Percentiles rank a stretch among this genome's conserved stretches.
phyloP scores from a whole-genome alignment of 1,140 invertebrate genomes.

The Drosophila azteca region DNA sequence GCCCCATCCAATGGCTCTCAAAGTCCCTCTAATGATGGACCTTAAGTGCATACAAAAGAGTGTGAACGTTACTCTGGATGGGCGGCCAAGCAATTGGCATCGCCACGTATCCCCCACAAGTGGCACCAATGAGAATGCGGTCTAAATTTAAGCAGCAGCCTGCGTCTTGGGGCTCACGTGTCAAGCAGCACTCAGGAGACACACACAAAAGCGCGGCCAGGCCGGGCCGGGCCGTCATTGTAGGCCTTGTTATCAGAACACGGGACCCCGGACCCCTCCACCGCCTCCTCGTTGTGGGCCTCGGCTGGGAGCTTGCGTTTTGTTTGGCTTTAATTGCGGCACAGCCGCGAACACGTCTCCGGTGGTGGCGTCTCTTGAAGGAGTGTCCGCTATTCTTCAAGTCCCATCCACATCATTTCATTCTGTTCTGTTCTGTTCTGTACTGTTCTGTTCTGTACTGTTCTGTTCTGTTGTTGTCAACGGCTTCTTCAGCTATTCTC shows the following conservation, averaged over 20 bases:
- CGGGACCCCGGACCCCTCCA: too few relatives aligned
- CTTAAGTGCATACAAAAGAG: too few relatives aligned
- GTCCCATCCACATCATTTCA: slow-evolving; percentile 8
- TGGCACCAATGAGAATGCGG: too few relatives aligned
- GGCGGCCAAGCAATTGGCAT: too few relatives aligned
- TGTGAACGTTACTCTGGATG: too few relatives aligned
- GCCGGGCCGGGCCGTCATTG: background rate
- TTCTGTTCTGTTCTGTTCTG: slow-evolving; percentile 43
- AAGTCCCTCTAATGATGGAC: too few relatives aligned
- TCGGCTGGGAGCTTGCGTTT: slow-evolving; percentile 20
- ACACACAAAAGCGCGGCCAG: background rate
- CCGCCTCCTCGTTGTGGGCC: background rate
- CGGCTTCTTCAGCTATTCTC: too few relatives aligned
- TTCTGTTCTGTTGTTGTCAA: slow-evolving; percentile 43
- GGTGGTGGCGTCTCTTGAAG: slow-evolving; percentile 24
- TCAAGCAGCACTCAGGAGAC: slow-evolving; percentile 30
- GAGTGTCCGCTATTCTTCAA: slow-evolving; percentile 44
- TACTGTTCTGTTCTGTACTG: too few relatives aligned
- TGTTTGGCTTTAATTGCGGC: slow-evolving; percentile 53
- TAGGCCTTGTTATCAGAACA: too few relatives aligned
- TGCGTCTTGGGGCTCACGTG: slow-evolving; percentile 34
- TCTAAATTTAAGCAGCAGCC: slow-evolving; percentile 17
- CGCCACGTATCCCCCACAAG: too few relatives aligned
- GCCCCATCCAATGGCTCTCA: too few relatives aligned
- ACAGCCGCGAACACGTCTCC: slow-evolving; percentile 28